phyloP scores from a whole-genome alignment of 92 coral and sea anemone species.

The Parazoanthus swiftii region DNA sequence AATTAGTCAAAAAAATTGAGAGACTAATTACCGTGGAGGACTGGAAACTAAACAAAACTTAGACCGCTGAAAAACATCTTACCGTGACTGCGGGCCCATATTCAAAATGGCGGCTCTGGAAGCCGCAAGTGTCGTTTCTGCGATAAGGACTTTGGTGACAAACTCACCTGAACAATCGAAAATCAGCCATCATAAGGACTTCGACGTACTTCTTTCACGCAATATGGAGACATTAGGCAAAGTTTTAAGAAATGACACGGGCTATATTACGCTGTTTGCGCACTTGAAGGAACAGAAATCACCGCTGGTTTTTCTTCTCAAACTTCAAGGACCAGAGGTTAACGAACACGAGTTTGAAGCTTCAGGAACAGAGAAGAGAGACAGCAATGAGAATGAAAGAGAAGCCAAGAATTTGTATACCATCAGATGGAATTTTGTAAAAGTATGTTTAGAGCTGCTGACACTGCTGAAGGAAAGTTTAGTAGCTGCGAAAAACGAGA shows the following conservation, averaged over 20 bases:
- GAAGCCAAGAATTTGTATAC: not conserved
- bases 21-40: not conserved
- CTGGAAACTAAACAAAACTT: not conserved
- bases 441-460: conserved; percentile 57
- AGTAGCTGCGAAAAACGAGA: conserved; percentile 2
- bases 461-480: conserved; percentile 44
- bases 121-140: conserved; percentile 9
- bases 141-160: conserved; percentile 11
- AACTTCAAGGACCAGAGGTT: not conserved
- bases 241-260: conserved; percentile 2
- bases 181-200: not conserved
- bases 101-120: conserved; percentile 33
- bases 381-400: not conserved
- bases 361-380: not conserved
- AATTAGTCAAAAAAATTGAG: too few relatives aligned
- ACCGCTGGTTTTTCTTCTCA: not conserved
- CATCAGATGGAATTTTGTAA: conserved; percentile 62
- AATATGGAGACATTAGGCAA: not conserved
- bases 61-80: not conserved
- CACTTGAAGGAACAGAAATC: conserved; percentile 1
- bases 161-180: conserved; percentile 5
- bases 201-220: conserved; percentile 22
- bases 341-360: not conserved
- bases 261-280: not conserved
- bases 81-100: conserved; percentile 5